Conservation (phyloP, 2,888 invertebrate genomes). For the Drosophila barbarae region DNA sequence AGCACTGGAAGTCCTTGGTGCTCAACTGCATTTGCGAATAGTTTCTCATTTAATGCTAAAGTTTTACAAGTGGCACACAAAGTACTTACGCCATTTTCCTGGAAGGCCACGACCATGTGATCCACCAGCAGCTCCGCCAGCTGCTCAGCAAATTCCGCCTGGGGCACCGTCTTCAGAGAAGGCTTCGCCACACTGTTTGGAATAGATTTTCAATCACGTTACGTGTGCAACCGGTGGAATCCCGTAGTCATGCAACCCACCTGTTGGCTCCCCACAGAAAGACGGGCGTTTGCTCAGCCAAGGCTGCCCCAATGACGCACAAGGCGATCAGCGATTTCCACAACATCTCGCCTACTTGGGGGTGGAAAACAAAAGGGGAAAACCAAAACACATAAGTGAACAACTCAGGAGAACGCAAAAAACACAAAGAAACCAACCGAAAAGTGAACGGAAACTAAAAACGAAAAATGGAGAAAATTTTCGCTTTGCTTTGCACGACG, state of each 20-base stretch:
- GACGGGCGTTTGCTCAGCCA: constrained; percentile 81
- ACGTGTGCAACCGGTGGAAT: constrained; percentile 16
- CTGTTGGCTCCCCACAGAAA: constrained; percentile 82
- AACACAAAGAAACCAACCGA: constrained; percentile 56
- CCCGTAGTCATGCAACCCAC: constrained; percentile 58
- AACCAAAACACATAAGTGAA: constrained; percentile 38
- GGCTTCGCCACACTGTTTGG: constrained; percentile 64
- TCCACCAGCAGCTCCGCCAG: constrained; percentile 64
- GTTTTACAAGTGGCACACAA: not conserved
- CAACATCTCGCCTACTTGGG: constrained; percentile 67
- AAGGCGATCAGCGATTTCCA: constrained; percentile 71
- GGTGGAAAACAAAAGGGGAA: constrained; percentile 18
- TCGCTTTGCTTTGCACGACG: constrained; percentile 60
- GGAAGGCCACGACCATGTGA: constrained; percentile 80
- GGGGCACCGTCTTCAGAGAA: constrained; percentile 64
- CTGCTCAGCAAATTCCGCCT: constrained; percentile 66
- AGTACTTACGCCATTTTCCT: constrained; percentile 81
- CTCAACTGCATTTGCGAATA: constrained; percentile 76
- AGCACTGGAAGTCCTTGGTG: constrained; percentile 80
- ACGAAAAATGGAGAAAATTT: constrained; percentile 63
- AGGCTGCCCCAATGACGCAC: constrained; percentile 71
- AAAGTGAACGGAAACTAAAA: constrained; percentile 68
- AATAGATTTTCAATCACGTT: constrained; percentile 1
- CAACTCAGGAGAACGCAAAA: constrained; percentile 51
- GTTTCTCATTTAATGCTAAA: not conserved